These are phyloP conservation scores for Mesodorylaimus sp. DNA, from an alignment of 2,888 invertebrate genomes.

Conservation along the genomic window DNA sequence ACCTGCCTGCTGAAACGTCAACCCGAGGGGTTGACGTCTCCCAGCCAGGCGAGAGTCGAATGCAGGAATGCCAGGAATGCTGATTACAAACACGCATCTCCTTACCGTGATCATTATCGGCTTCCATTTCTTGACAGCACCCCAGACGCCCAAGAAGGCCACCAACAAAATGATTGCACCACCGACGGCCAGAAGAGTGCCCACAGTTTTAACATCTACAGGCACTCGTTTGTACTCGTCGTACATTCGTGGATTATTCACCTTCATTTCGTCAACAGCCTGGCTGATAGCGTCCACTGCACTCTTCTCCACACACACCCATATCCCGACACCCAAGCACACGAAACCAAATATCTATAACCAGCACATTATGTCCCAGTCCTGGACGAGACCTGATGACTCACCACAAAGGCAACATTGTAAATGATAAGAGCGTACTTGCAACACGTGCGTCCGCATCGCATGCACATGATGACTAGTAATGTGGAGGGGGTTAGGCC, in stretches of 20 bases:
- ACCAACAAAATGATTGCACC: constrained; percentile 26
- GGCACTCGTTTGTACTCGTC: too few relatives aligned
- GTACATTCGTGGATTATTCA: too few relatives aligned
- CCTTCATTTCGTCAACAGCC: too few relatives aligned
- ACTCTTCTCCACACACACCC: constrained; percentile 24
- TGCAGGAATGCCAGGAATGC: too few relatives aligned
- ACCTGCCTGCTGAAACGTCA: too few relatives aligned
- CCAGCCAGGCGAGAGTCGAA: too few relatives aligned
- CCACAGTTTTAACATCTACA: too few relatives aligned
- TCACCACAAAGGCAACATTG: constrained; percentile 27
- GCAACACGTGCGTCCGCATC: constrained; percentile 27
- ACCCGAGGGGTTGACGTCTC: too few relatives aligned
- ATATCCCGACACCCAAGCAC: constrained; percentile 25
- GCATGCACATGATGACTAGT: constrained; percentile 26
- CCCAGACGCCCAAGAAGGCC: constrained; percentile 27
- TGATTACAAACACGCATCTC: too few relatives aligned
- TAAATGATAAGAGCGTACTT: constrained; percentile 28
- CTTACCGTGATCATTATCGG: constrained; percentile 11
- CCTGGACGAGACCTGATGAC: too few relatives aligned
- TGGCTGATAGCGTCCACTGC: constrained; percentile 25
- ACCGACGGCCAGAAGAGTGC: constrained; percentile 22
- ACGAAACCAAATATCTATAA: constrained; percentile 25
- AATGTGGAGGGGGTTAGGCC: too few relatives aligned
- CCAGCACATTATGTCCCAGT: too few relatives aligned
- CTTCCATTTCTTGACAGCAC: constrained; percentile 28